Evolutionary conservation across 1,140 invertebrate species (phyloP), one percentile per base, ranked within the genome.

Genomic region (Callitettix versicolor): DNA sequence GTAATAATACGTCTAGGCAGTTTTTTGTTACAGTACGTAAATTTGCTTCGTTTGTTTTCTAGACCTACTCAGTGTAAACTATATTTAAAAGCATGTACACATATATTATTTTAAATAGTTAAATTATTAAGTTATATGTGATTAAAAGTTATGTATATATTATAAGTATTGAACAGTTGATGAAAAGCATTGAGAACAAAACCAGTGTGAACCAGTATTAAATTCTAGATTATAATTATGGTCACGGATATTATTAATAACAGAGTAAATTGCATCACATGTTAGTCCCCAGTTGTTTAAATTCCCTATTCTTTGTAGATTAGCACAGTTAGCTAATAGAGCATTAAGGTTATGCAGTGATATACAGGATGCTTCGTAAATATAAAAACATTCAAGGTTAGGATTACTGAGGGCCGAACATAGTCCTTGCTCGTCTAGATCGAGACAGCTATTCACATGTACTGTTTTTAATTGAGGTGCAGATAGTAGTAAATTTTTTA

Each of bases 131-230:
- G n/a, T n/a, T n/a, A n/a, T n/a, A n/a, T n/a, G n/a, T n/a, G n/a
- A n/a, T n/a, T n/a, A n/a, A n/a, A n/a, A n/a, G n/a, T n/a, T n/a
- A n/a, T n/a, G n/a, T n/a, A n/a, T n/a, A n/a, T n/a, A n/a, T n/a
- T n/a, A n/a, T n/a, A n/a, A n/a, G n/a, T 4, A 3, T 30, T 30
- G 3, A 30, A 30, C 26, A 30, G 26, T 15, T 26, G 14, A 18
- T 18, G 62, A 58, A 56, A 64, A 60, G 51, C 73, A 75, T 53
- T 70, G 65, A 40, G 66, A 72, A 66, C 69, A 73, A 54, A 71
- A 73, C 73, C 73, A 75, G 54, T 75, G 73, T 3, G 71, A 70
- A 12, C 69, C 72, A 7, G 68, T 63, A 51, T 69, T 70, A 5
- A 73, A 26, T 46, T 75, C 68, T 17, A 74, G 62, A 22, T 73